Base-by-base conservation (phyloP, 2,113 vertebrate species). In the Oxyruncus cristatus region DNA sequence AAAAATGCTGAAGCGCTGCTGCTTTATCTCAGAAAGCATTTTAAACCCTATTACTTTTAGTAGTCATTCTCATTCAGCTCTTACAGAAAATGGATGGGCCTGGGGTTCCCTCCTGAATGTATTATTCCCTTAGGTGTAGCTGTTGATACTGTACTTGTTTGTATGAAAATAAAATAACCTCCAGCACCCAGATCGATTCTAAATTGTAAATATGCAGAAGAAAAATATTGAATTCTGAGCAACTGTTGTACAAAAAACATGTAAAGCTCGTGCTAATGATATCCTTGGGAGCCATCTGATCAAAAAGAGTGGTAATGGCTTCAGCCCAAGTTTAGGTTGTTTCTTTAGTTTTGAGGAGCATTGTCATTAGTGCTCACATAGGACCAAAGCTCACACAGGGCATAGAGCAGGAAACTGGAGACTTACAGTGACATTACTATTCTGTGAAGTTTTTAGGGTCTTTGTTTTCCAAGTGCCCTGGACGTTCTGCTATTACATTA, bases 11-110 rank as follows among this genome's bases (percentile, higher is more conserved):
- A 65, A 83, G n/a, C 84, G 37, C 47, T 86, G 35, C 32, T 42
- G 84, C 59, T 96, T 97, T 97, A 91, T 96, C 83, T 97, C 75
- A 95, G 91, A 78, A 96, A 92, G 93, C 66, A 72, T 88, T 97
- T 97, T 87, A 96, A 96, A 92, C 67, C 44, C 76, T 86, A 75
- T 95, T 97, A 95, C 81, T 96, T 96, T 93, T 96, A 95, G 78
- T 85, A 96, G 84, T 90, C 89, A 78, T 96, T 97, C 95, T 80
- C 39, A 39, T 92, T 96, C 75, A 94, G 88, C 79, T 96, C 14
- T 93, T 95, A 80, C 15, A 86, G 83, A 93, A 95, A 89, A 96
- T 92, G 91, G 67, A 96, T 92, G 62, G 17, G 74, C 85, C 93
- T 67, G 77, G 49, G 33, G 28, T 97, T 94, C 39, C 18, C 78